These are phyloP conservation scores for Pelodytes ibericus DNA, from an alignment of 2,797 vertebrate species.

Conservation along the genomic window DNA sequence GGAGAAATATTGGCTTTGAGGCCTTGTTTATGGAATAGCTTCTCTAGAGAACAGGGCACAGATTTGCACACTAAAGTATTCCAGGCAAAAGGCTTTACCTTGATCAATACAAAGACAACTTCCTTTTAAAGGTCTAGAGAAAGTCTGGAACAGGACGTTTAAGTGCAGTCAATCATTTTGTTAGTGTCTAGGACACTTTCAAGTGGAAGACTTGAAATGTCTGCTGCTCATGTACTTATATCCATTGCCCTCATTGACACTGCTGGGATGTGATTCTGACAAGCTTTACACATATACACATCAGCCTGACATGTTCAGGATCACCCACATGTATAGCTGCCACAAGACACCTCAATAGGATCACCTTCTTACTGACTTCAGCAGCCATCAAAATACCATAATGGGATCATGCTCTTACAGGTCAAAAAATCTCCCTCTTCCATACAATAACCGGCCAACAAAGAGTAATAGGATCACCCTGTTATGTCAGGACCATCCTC, in stretches of 20 bases:
- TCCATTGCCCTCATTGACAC: background rate
- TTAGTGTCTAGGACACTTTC: background rate
- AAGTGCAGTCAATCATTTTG: background rate
- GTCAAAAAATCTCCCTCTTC: constrained; percentile 38
- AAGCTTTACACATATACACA: background rate
- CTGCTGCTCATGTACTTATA: background rate
- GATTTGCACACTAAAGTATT: too few relatives aligned
- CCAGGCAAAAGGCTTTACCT: too few relatives aligned
- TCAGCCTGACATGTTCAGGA: constrained; percentile 6
- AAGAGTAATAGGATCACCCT: constrained; percentile 41
- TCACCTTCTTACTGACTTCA: constrained; percentile 40
- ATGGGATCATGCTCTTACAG: constrained; percentile 45
- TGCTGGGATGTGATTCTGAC: background rate
- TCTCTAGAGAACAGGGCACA: too few relatives aligned
- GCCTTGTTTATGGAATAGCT: too few relatives aligned
- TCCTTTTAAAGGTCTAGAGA: too few relatives aligned
- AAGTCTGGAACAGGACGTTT: constrained; percentile 8
- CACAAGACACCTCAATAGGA: constrained; percentile 25
- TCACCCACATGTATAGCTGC: constrained; percentile 17
- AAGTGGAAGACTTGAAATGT: constrained; percentile 8
- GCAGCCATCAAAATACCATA: constrained; percentile 42
- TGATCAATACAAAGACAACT: too few relatives aligned
- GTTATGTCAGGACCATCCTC: constrained; percentile 32
- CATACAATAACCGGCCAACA: constrained; percentile 30
- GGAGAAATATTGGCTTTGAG: too few relatives aligned